phyloP scores from a whole-genome alignment of 2,113 vertebrate genomes.

The Caranx melampygus region DNA sequence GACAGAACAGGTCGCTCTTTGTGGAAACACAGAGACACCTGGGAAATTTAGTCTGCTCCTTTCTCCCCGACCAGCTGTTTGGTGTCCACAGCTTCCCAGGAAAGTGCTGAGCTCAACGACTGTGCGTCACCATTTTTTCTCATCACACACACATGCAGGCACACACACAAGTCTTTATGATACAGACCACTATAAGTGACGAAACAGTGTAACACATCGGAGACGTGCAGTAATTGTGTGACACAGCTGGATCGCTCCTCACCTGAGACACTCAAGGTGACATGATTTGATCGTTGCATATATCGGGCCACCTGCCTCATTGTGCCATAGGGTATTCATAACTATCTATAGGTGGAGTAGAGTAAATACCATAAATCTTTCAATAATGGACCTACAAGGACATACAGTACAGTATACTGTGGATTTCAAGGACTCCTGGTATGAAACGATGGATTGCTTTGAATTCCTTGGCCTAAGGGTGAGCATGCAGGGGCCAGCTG shows the following conservation, averaged over 20 bases:
- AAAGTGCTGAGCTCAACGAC: constrained; percentile 51
- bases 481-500: constrained; percentile 40
- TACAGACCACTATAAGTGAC: constrained; percentile 16
- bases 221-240: constrained; percentile 57
- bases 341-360: constrained; percentile 38
- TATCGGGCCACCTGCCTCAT: constrained; percentile 9
- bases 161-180: constrained; percentile 2
- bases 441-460: constrained; percentile 46
- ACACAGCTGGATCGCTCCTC: constrained; percentile 27
- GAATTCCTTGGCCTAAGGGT: constrained; percentile 51
- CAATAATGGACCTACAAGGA: constrained; percentile 28
- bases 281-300: constrained; percentile 23
- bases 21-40: constrained; percentile 63
- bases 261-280: constrained; percentile 38
- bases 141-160: neutral
- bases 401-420: constrained; percentile 1
- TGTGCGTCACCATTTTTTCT: neutral
- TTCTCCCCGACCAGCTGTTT: constrained; percentile 69
- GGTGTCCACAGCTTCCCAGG: constrained; percentile 32
- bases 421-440: constrained; percentile 57
- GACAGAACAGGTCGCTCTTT: constrained; percentile 59
- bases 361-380: constrained; percentile 63
- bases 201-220: constrained; percentile 26
- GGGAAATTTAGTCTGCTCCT: constrained; percentile 68
- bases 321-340: constrained; percentile 26